A percentile compares a stretch with the other conserved stretches of the same genome.
These are phyloP conservation scores for Microcebus jonahi DNA, from an alignment of 2,113 vertebrate species.

Conservation along the genomic window DNA sequence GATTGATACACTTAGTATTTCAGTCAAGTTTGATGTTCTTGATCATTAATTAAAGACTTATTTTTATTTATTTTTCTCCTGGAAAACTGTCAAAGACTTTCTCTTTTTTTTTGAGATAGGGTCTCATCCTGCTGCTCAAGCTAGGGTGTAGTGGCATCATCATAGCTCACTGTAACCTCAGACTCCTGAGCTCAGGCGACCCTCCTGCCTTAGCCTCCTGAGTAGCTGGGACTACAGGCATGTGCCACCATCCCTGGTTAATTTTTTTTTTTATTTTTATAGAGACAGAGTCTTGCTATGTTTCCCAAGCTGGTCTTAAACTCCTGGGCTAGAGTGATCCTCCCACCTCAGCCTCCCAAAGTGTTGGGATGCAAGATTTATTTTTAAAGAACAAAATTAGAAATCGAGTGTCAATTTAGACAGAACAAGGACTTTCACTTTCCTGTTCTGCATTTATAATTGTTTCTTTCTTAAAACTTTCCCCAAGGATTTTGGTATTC, in stretches of 20 bases:
- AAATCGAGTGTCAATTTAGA: background rate
- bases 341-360: background rate
- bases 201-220: background rate
- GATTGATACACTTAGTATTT: background rate
- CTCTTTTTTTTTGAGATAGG: no score
- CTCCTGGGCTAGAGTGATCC: background rate
- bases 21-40: background rate
- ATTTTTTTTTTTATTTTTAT: background rate
- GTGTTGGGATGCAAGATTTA: background rate
- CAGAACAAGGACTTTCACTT: background rate
- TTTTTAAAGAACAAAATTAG: conserved; percentile 45
- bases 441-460: background rate
- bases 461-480: conserved; percentile 27
- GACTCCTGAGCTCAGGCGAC: background rate
- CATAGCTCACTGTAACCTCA: background rate
- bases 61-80: background rate
- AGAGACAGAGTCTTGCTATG: background rate
- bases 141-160: no score
- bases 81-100: background rate
- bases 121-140: no score
- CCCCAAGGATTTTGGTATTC: background rate
- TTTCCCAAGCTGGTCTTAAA: background rate
- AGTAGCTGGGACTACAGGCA: background rate
- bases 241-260: background rate
- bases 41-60: background rate